Percentiles rank a stretch among this genome's conserved stretches.
phyloP scores from a whole-genome alignment of 2,888 invertebrate genomes.

The Dasysyrphus tricinctus region DNA sequence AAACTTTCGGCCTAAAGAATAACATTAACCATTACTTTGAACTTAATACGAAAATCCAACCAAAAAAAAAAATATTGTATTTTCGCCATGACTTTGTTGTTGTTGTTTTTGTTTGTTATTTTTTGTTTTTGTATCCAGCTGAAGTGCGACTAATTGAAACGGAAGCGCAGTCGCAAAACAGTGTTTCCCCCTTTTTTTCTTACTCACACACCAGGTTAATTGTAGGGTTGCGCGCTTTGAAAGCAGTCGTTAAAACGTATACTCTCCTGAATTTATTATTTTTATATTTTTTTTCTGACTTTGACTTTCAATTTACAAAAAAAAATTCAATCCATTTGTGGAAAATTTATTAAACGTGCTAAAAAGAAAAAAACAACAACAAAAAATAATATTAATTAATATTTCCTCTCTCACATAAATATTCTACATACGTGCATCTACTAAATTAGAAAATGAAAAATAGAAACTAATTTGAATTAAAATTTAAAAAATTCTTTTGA shows the following conservation, averaged over 20 bases:
- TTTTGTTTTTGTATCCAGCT: conserved; percentile 39
- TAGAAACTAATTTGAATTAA: conserved; percentile 45
- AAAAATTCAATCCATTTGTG: conserved; percentile 57
- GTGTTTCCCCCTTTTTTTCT: conserved; percentile 31
- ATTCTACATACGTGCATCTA: conserved; percentile 56
- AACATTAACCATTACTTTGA: conserved; percentile 23
- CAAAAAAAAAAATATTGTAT: neutral
- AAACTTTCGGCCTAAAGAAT: conserved; percentile 11
- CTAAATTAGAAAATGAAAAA: conserved; percentile 17
- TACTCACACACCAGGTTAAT: conserved; percentile 56
- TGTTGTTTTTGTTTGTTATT: conserved; percentile 26
- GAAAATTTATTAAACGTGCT: conserved; percentile 60
- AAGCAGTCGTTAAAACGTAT: conserved; percentile 32
- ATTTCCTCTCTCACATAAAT: conserved; percentile 55
- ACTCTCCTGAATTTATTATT: conserved; percentile 11
- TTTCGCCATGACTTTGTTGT: conserved; percentile 27
- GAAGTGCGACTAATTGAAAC: conserved; percentile 62
- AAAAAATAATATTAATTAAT: conserved; percentile 39
- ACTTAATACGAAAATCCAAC: conserved; percentile 16
- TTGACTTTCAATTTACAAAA: conserved; percentile 12
- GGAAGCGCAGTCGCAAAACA: conserved; percentile 73
- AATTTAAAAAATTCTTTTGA: conserved; percentile 44
- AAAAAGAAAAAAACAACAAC: neutral
- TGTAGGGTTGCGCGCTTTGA: conserved; percentile 60
- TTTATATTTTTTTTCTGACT: conserved; percentile 22